These are phyloP conservation scores for Physocephala rufipes DNA, from an alignment of 2,888 invertebrate species.

Conservation along the genomic window DNA sequence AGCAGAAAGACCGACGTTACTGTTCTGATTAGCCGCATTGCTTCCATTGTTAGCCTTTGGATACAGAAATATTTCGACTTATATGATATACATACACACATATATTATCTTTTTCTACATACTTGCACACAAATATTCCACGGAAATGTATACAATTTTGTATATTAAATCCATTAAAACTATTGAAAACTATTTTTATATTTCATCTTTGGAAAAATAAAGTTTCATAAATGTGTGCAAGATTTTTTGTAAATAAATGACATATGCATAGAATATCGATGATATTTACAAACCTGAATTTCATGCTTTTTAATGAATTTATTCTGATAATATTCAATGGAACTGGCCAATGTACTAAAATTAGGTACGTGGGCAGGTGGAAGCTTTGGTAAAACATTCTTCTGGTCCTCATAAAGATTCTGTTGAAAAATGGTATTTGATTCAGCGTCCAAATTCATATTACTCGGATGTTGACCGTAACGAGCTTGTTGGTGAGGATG, in stretches of 20 bases:
- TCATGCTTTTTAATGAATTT: conserved; percentile 64
- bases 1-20: conserved; percentile 58
- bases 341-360: conserved; percentile 61
- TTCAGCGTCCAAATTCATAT: conserved; percentile 49
- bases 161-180: conserved; percentile 4
- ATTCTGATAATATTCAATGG: conserved; percentile 64
- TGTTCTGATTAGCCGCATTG: conserved; percentile 50
- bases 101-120: no score
- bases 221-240: conserved; percentile 4
- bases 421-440: conserved; percentile 61
- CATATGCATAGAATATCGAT: conserved; percentile 7
- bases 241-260: conserved; percentile 1
- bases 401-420: conserved; percentile 58
- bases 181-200: no score
- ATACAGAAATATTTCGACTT: not conserved
- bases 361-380: conserved; percentile 58
- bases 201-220: no score
- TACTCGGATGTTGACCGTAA: conserved; percentile 21
- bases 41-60: conserved; percentile 35
- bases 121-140: no score
- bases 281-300: conserved; percentile 59
- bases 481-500: conserved; percentile 48
- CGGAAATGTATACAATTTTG: not conserved
- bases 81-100: no score
- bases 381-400: conserved; percentile 48